These are phyloP conservation scores for Acronicta leporina DNA, from an alignment of 2,888 invertebrate species.

Conservation along the genomic window DNA sequence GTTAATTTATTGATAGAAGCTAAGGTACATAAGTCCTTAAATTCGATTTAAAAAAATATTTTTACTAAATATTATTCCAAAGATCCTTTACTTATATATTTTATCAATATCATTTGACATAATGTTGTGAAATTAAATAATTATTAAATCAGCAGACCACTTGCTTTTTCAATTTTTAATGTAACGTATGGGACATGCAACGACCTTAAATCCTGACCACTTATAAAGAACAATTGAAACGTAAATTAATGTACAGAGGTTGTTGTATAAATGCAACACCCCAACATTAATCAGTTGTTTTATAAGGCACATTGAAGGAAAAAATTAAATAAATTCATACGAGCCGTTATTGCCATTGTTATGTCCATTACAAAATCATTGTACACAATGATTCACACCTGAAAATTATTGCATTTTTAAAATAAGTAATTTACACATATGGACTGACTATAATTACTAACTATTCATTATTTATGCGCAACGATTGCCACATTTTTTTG, in stretches of 20 bases:
- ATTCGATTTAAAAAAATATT: too few relatives aligned
- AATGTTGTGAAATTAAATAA: too few relatives aligned
- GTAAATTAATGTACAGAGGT: constrained; percentile 55
- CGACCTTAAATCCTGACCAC: constrained; percentile 15
- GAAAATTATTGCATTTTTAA: constrained; percentile 47
- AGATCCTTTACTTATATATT: too few relatives aligned
- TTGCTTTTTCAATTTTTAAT: constrained; percentile 17
- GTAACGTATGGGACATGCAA: constrained; percentile 3
- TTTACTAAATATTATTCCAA: too few relatives aligned
- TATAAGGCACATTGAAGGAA: constrained; percentile 68
- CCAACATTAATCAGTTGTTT: constrained; percentile 64
- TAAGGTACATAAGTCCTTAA: too few relatives aligned
- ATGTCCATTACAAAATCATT: constrained; percentile 60
- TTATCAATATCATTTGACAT: too few relatives aligned
- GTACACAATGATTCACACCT: constrained; percentile 63
- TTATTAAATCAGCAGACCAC: too few relatives aligned
- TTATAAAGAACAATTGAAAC: constrained; percentile 59
- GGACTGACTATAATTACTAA: constrained; percentile 2
- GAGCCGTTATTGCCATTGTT: constrained; percentile 68
- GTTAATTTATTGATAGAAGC: too few relatives aligned
- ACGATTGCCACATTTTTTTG: constrained; percentile 7
- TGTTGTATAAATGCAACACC: constrained; percentile 55
- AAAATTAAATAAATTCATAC: constrained; percentile 63
- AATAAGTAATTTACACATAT: constrained; percentile 8
- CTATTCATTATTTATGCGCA: constrained; percentile 4